phyloP scores from a whole-genome alignment of 2,113 vertebrate species.

The Monarcha castaneiventris region DNA sequence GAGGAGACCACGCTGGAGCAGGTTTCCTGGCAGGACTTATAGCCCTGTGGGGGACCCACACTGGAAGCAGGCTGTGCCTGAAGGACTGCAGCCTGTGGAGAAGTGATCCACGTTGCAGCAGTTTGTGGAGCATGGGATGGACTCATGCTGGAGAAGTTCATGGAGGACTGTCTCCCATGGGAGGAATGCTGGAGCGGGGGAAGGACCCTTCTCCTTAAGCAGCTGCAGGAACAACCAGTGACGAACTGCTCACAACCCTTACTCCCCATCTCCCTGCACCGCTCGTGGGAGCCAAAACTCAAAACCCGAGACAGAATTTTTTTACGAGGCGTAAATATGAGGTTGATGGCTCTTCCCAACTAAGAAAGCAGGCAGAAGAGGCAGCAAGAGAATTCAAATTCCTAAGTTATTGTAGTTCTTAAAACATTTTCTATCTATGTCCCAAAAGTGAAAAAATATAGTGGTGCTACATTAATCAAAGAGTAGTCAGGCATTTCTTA shows the following conservation, averaged over 20 bases:
- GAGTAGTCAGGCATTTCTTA: background rate
- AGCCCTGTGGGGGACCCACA: background rate
- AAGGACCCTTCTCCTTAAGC: background rate
- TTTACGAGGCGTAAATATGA: background rate
- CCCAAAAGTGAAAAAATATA: background rate
- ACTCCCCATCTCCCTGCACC: background rate
- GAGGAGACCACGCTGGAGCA: background rate
- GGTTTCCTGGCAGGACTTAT: background rate
- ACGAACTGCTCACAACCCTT: background rate
- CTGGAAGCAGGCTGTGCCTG: background rate
- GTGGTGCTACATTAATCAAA: background rate
- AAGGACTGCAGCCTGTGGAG: background rate
- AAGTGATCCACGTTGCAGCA: background rate
- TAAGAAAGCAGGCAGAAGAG: background rate
- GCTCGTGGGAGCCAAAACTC: background rate
- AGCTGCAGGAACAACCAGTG: background rate
- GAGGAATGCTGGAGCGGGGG: background rate
- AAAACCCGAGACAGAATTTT: background rate
- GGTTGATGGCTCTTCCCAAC: background rate
- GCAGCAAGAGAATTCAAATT: background rate
- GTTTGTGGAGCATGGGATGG: background rate
- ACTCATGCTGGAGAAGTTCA: background rate
- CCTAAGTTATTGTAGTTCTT: background rate
- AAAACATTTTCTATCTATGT: background rate
- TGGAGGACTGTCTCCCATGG: background rate